Percentiles rank a stretch among this genome's conserved stretches.
Evolutionary conservation across 2,797 vertebrate species (phyloP).

Genomic region (Poeciliopsis gracilis): DNA sequence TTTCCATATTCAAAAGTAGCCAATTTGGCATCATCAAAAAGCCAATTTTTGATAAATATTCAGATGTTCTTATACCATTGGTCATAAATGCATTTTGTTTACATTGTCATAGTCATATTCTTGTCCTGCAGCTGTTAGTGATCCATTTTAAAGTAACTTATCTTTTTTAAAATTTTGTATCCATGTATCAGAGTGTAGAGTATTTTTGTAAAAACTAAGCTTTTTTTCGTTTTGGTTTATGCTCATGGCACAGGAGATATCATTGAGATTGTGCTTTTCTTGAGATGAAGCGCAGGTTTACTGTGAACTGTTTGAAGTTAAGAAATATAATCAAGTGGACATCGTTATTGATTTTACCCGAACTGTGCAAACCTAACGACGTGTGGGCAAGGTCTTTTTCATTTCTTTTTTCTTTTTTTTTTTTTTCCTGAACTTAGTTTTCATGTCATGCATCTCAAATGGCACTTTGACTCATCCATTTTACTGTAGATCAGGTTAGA

Average conservation of each 20-base stretch:
- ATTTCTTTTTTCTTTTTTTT: slow-evolving; percentile 1
- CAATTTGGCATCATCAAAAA: slow-evolving; percentile 56
- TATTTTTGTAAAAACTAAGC: slow-evolving; percentile 83
- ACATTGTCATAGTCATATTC: slow-evolving; percentile 76
- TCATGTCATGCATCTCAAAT: slow-evolving; percentile 67
- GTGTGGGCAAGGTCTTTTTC: slow-evolving; percentile 29
- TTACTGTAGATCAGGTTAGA: slow-evolving; percentile 73
- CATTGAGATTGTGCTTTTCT: slow-evolving; percentile 53
- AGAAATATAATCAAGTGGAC: slow-evolving; percentile 44
- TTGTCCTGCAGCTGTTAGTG: slow-evolving; percentile 70
- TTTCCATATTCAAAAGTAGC: slow-evolving; percentile 65
- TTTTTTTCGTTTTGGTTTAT: slow-evolving; percentile 66
- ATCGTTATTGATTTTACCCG: slow-evolving; percentile 42
- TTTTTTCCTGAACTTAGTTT: not conserved
- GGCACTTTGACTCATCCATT: slow-evolving; percentile 73
- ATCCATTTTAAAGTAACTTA: slow-evolving; percentile 80
- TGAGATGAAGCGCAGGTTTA: slow-evolving; percentile 65
- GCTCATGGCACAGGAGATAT: slow-evolving; percentile 75
- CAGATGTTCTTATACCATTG: slow-evolving; percentile 38
- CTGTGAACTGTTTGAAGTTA: slow-evolving; percentile 55
- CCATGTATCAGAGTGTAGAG: slow-evolving; percentile 81
- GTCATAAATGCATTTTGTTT: slow-evolving; percentile 70
- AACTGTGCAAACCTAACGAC: slow-evolving; percentile 42
- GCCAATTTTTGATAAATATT: slow-evolving; percentile 53
- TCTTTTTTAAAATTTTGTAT: slow-evolving; percentile 81